Percentiles rank a stretch among this genome's conserved stretches.
These are phyloP conservation scores for Spongia lamella DNA, from an alignment of 37 sponge, comb jelly and placozoan genomes.

Conservation along the genomic window DNA sequence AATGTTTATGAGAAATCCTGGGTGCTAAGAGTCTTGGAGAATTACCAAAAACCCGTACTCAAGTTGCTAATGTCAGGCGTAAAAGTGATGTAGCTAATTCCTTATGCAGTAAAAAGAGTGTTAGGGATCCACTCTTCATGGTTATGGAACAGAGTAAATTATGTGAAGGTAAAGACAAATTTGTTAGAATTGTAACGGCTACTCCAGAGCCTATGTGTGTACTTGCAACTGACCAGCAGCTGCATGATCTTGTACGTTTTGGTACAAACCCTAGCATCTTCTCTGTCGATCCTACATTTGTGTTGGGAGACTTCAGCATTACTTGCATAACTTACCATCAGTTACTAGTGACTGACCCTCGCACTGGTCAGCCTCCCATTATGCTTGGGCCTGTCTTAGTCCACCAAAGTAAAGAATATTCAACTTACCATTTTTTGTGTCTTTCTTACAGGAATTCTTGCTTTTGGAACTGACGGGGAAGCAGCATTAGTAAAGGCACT, in stretches of 20 bases:
- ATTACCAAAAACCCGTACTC: background rate
- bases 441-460: background rate
- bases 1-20: too few relatives aligned
- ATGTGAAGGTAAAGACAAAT: background rate
- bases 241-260: background rate
- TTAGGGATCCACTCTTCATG: background rate
- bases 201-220: background rate
- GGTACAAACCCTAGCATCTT: background rate
- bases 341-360: background rate
- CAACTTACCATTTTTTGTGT: background rate
- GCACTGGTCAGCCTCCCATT: background rate
- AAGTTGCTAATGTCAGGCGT: background rate
- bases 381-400: background rate
- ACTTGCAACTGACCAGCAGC: background rate
- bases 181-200: background rate
- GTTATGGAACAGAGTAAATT: slow-evolving; percentile 3
- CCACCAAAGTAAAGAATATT: background rate
- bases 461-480: background rate
- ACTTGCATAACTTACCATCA: background rate
- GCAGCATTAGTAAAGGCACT: too few relatives aligned
- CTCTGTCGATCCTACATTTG: background rate
- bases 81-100: background rate
- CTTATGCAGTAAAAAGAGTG: background rate
- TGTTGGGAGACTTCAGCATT: background rate
- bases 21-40: background rate